Conservation (phyloP, 2,888 invertebrate genomes). For the Acanthacorydalis orientalis region DNA sequence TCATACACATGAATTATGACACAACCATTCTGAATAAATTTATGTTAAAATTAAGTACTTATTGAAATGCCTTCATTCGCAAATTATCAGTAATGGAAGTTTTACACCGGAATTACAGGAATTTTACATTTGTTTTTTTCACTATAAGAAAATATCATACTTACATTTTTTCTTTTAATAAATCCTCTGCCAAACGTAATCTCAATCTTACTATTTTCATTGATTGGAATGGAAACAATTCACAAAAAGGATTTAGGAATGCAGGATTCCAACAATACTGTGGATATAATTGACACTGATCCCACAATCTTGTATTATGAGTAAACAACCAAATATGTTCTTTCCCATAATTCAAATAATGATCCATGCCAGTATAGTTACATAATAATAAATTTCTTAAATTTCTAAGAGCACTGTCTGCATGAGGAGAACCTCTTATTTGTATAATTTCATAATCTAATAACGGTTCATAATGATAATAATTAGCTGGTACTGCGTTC, state of each 20-base stretch:
- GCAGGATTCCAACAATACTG: constrained; percentile 47
- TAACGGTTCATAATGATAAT: constrained; percentile 80
- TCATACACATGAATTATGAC: too few relatives aligned
- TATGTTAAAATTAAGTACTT: too few relatives aligned
- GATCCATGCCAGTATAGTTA: constrained; percentile 54
- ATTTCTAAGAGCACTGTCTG: constrained; percentile 46
- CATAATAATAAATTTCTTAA: constrained; percentile 60
- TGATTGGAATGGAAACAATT: constrained; percentile 72
- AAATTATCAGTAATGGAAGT: too few relatives aligned
- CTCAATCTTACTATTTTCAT: constrained; percentile 75
- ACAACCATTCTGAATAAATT: too few relatives aligned
- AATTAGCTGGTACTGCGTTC: constrained; percentile 71
- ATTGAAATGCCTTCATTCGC: too few relatives aligned
- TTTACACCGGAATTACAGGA: too few relatives aligned
- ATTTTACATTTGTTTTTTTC: too few relatives aligned
- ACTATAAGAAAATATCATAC: constrained; percentile 18
- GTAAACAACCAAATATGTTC: constrained; percentile 64
- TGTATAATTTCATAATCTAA: constrained; percentile 68
- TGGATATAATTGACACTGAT: constrained; percentile 51
- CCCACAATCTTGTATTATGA: constrained; percentile 74
- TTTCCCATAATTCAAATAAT: constrained; percentile 63
- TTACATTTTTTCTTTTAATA: constrained; percentile 56
- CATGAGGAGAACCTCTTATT: constrained; percentile 55
- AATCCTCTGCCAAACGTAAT: constrained; percentile 49
- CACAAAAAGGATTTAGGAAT: constrained; percentile 64